These are phyloP conservation scores for Sturnira hondurensis DNA, from an alignment of 2,113 vertebrate species.

Conservation along the genomic window DNA sequence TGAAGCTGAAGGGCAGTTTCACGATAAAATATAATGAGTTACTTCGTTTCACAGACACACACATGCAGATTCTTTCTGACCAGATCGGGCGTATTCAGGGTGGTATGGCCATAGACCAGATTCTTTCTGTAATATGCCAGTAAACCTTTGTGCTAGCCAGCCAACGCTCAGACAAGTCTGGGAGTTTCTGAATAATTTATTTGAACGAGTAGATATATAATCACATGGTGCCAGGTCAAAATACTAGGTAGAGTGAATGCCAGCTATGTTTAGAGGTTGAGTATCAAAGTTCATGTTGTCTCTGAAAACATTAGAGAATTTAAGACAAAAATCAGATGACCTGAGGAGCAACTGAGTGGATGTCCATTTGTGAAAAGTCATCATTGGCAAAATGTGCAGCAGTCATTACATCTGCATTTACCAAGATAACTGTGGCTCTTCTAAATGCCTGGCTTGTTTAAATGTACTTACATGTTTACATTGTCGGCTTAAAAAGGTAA, in stretches of 20 bases:
- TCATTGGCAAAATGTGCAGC: conserved; percentile 53
- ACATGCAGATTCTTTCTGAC: conserved; percentile 30
- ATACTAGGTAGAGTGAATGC: conserved; percentile 63
- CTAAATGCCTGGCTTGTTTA: neutral
- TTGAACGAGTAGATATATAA: conserved; percentile 66
- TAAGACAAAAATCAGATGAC: conserved; percentile 72
- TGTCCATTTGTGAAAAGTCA: conserved; percentile 57
- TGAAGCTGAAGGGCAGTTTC: neutral
- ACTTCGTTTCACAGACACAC: conserved; percentile 11
- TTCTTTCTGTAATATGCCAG: conserved; percentile 35
- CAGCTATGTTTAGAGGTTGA: conserved; percentile 60
- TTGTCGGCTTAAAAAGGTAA: conserved; percentile 23
- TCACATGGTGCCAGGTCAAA: conserved; percentile 54
- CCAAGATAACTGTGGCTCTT: neutral
- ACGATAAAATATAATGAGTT: neutral
- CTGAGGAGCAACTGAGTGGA: conserved; percentile 51
- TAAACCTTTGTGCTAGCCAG: conserved; percentile 39
- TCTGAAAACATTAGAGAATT: conserved; percentile 73
- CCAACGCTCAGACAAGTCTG: conserved; percentile 58
- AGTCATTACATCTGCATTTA: conserved; percentile 53
- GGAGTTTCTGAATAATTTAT: conserved; percentile 75
- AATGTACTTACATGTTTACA: conserved; percentile 23
- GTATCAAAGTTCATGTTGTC: conserved; percentile 70
- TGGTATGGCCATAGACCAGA: too few species aligned
- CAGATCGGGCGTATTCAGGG: too few species aligned